Conservation (phyloP, 1,140 invertebrate species). For the Ptiloglossa arizonensis region DNA sequence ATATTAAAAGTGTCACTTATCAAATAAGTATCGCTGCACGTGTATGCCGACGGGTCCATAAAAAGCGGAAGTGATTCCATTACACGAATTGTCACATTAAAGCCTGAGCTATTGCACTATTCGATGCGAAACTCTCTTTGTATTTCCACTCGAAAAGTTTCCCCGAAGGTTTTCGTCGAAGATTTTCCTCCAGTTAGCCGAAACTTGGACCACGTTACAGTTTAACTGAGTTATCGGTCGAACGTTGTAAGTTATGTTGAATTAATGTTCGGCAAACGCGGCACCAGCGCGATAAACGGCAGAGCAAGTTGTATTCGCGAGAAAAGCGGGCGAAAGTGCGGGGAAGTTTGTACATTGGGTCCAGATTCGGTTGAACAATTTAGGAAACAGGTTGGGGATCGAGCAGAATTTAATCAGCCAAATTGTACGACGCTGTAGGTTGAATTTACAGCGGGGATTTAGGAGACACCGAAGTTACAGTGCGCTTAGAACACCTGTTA, state of each 20-base stretch:
- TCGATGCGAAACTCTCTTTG: no score
- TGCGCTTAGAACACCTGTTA: background rate
- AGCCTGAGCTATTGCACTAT: no score
- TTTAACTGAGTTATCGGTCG: background rate
- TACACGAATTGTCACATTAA: no score
- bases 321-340: slow-evolving; percentile 20
- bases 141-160: no score
- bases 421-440: no score
- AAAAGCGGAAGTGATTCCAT: no score
- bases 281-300: slow-evolving; percentile 17
- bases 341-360: background rate
- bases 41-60: no score
- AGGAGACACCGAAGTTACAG: no score
- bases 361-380: background rate
- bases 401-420: slow-evolving; percentile 18
- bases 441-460: background rate
- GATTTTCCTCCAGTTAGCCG: background rate
- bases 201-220: slow-evolving; percentile 24
- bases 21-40: no score
- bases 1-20: no score
- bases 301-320: background rate
- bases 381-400: slow-evolving; percentile 2
- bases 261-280: slow-evolving; percentile 21
- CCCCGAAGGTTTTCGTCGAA: no score
- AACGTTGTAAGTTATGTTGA: background rate